These are phyloP conservation scores for Kobus ellipsiprymnus DNA, from an alignment of 2,113 vertebrate species.

Conservation along the genomic window DNA sequence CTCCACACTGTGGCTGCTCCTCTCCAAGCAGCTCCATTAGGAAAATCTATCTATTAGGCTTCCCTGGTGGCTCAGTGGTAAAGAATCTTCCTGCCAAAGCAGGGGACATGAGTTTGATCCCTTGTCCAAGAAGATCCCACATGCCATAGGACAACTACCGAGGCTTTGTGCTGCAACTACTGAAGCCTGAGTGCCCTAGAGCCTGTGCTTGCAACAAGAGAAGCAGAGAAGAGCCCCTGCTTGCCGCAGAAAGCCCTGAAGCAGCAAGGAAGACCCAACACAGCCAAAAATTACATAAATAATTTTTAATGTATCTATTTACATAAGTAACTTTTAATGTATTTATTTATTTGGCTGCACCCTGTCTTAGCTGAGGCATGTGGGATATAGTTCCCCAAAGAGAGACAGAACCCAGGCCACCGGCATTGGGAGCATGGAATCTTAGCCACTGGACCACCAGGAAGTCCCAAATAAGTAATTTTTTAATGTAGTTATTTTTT, in stretches of 20 bases:
- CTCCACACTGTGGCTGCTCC: neutral
- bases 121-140: neutral
- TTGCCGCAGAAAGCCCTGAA: neutral
- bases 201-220: neutral
- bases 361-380: neutral
- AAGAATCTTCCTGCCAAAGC: neutral
- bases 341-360: neutral
- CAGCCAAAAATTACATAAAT: neutral
- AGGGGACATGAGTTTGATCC: neutral
- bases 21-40: neutral
- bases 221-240: neutral
- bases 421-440: neutral
- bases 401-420: neutral
- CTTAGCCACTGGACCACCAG: neutral
- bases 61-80: neutral
- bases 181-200: neutral
- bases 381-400: neutral
- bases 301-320: neutral
- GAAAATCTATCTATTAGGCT: neutral
- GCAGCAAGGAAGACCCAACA: neutral
- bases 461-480: neutral
- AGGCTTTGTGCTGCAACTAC: neutral
- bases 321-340: neutral
- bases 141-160: neutral
- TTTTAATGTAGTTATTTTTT: neutral